These are phyloP conservation scores for Alosa sapidissima DNA, from an alignment of 2,797 vertebrate species.

Conservation along the genomic window DNA sequence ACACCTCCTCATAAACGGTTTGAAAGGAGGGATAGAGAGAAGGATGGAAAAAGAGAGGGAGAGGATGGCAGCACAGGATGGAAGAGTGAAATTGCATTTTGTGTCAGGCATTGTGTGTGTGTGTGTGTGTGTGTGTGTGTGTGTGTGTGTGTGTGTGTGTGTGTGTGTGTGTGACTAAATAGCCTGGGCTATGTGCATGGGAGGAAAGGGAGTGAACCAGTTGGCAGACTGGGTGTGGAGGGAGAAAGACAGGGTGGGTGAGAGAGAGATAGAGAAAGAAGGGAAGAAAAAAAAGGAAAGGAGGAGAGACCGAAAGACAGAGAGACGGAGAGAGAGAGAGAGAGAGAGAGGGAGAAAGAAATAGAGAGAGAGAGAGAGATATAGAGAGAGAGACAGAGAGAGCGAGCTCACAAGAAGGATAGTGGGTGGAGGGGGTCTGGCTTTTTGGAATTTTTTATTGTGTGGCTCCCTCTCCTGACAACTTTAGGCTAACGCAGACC, in stretches of 20 bases:
- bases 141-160: constrained; percentile 9
- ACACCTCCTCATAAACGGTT: constrained; percentile 60
- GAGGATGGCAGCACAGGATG: constrained; percentile 23
- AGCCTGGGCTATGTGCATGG: background rate
- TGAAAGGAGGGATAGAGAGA: constrained; percentile 39
- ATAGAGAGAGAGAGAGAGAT: background rate
- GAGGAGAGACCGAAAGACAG: constrained; percentile 30
- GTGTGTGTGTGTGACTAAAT: constrained; percentile 16
- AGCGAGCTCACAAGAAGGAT: background rate
- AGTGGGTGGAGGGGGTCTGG: constrained; percentile 55
- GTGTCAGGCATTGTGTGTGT: constrained; percentile 21
- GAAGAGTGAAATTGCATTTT: constrained; percentile 31
- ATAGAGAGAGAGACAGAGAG: background rate
- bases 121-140: constrained; percentile 7
- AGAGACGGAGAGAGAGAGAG: background rate
- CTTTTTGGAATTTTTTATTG: constrained; percentile 44
- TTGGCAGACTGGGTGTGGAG: constrained; percentile 32
- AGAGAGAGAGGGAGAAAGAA: background rate
- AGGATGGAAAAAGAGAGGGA: constrained; percentile 17
- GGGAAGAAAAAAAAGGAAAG: constrained; percentile 35
- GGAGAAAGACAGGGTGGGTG: constrained; percentile 15
- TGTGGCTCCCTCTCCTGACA: background rate
- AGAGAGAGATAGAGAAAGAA: constrained; percentile 32
- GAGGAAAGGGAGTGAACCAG: constrained; percentile 22
- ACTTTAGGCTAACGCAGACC: background rate